Evolutionary conservation across 1,140 invertebrate genomes (phyloP).

Genomic region (Teleopsis dalmanni): DNA sequence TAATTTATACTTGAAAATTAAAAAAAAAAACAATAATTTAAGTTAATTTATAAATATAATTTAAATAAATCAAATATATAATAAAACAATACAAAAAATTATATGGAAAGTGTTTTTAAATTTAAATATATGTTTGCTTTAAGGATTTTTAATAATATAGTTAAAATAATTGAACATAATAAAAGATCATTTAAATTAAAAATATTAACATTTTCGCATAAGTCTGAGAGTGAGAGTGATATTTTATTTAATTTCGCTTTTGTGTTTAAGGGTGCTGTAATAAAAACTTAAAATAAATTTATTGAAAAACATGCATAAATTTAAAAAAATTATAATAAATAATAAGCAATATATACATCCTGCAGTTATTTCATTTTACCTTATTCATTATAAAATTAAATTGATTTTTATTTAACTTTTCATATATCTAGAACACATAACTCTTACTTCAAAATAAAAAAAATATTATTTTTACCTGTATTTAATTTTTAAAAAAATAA

Average conservation of each 20-base stretch:
- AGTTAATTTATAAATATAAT: constrained; percentile 1
- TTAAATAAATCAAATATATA: constrained; percentile 1
- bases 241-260: too few relatives aligned
- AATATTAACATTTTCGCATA: constrained; percentile 37
- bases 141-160: constrained; percentile 1
- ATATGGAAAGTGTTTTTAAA: neutral
- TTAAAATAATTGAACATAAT: constrained; percentile 1
- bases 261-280: constrained; percentile 43
- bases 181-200: constrained; percentile 3
- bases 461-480: too few relatives aligned
- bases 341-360: neutral
- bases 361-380: too few relatives aligned
- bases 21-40: constrained; percentile 2
- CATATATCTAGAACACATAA: too few relatives aligned
- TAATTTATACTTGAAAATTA: neutral
- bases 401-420: too few relatives aligned
- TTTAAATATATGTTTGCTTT: neutral
- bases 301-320: constrained; percentile 8
- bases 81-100: constrained; percentile 3
- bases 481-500: too few relatives aligned
- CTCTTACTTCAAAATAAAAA: too few relatives aligned
- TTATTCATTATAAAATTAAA: too few relatives aligned
- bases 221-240: constrained; percentile 45
- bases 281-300: constrained; percentile 8
- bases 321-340: neutral